Percentiles rank a stretch among this genome's conserved stretches.
phyloP scores from a whole-genome alignment of 2,797 vertebrate genomes.

The Carcharodon carcharias region DNA sequence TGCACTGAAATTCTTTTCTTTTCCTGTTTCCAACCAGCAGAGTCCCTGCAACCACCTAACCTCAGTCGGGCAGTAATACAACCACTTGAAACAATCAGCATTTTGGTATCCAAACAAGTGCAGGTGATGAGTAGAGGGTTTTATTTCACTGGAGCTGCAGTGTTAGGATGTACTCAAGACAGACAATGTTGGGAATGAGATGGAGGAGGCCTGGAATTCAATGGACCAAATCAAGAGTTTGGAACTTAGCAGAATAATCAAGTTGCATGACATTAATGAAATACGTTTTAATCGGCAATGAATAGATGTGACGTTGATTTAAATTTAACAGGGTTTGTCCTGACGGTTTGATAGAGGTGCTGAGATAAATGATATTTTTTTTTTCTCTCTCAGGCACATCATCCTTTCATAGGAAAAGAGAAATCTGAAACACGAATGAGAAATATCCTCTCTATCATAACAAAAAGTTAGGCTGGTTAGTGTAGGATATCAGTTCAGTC shows the following conservation, averaged over 20 bases:
- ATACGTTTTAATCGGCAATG: background rate
- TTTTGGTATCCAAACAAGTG: no score
- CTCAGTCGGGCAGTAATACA: background rate
- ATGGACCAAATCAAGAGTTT: background rate
- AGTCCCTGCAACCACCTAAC: background rate
- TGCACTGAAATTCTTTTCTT: no score
- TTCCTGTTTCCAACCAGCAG: background rate
- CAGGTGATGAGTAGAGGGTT: background rate
- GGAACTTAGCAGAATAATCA: background rate
- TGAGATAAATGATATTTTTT: no score
- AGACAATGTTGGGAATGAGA: background rate
- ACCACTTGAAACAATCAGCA: background rate
- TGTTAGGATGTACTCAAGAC: background rate
- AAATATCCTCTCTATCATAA: background rate
- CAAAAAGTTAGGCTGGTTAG: background rate
- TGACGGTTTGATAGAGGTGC: background rate
- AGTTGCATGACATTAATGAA: background rate
- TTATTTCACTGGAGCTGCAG: background rate
- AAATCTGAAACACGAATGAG: background rate
- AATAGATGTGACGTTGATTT: background rate
- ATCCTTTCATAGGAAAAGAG: background rate
- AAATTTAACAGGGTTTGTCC: background rate
- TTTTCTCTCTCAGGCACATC: background rate
- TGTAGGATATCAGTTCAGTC: background rate
- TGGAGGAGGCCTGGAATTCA: background rate